Evolutionary conservation across 2,797 vertebrate species (phyloP), one percentile per base, ranked within the genome.

Genomic region (Sebastes baramenuke): DNA sequence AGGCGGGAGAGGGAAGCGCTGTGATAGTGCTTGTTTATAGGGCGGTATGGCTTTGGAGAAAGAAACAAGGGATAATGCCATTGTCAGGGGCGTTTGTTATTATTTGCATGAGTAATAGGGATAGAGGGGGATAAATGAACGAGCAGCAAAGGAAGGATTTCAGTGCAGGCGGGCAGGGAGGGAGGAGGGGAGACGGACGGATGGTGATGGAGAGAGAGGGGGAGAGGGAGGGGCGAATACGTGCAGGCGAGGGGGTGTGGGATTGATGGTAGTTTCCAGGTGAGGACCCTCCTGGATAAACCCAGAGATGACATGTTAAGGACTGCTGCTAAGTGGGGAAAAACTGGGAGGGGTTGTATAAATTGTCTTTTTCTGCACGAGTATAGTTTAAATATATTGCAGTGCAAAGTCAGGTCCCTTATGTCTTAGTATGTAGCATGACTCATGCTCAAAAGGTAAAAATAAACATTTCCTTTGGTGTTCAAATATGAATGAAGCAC

Each of bases 1-100:
- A 92, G 82, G 79, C 67, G 67, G 71, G 88, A 90, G 89, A 88
- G 72, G 85, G 87, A 87, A 82, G 89, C 49, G 80, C 91, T 87
- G 71, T 87, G 85, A 85, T 90, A 79, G 82, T 85, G 92, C 87
- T 90, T 94, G 92, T 95, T 94, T 94, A 91, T 90, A 91, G 79
- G 86, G 89, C 60, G 73, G 76, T 76, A 86, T 87, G 82, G 83
- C 79, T 42, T 81, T 36, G 79, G 83, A 80, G 87, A 85, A 78
- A 67, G 46, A 84, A 61, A 87, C 84, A 75, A 11, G 72, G 81
- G 66, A 86, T 85, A 83, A 86, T 87, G 80, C 74, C 83, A 84
- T 88, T 91, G 89, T 90, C 82, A 72, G 82, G 87, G 82, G 82
- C 18, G 25, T 88, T 90, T 92, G 83, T 89, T 88, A 72, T 90